Evolutionary conservation across 1,140 invertebrate genomes (phyloP).

Genomic region (Heterodera schachtii): DNA sequence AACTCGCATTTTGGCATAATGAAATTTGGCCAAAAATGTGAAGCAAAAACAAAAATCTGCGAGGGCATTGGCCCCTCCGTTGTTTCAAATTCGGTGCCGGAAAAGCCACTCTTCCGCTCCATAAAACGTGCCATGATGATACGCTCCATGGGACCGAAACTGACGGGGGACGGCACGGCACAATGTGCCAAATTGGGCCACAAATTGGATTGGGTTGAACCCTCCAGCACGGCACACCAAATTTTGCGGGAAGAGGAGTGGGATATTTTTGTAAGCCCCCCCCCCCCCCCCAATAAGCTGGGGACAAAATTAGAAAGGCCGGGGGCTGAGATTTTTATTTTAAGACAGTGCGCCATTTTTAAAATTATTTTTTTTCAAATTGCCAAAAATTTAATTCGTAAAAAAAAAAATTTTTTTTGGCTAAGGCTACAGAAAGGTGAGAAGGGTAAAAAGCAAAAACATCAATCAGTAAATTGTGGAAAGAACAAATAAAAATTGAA

Average conservation of each 20-base stretch:
- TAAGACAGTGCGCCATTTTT: slow-evolving; percentile 2
- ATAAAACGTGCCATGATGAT: not conserved
- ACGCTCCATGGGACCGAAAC: not conserved
- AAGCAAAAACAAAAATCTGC: not conserved
- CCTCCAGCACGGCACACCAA: too few species aligned
- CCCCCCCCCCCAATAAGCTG: too few species aligned
- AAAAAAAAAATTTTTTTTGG: too few species aligned
- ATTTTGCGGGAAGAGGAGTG: not conserved
- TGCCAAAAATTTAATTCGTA: not conserved
- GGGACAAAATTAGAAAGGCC: too few species aligned
- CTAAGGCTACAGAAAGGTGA: too few species aligned
- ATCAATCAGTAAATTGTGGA: too few species aligned
- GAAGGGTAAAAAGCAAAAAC: too few species aligned
- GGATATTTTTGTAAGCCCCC: too few species aligned
- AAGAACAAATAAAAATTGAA: too few species aligned
- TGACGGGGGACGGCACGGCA: not conserved
- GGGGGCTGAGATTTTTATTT: too few species aligned
- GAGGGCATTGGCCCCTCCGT: not conserved
- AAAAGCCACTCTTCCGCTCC: not conserved
- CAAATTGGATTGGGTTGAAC: not conserved
- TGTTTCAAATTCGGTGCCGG: not conserved
- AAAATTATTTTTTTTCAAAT: not conserved
- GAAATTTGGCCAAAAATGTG: too few species aligned
- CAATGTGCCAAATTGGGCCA: not conserved
- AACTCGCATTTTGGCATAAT: too few species aligned